Evolutionary conservation across 2,888 invertebrate species (phyloP).

Genomic region (Drosophila nr. perissopoda): DNA sequence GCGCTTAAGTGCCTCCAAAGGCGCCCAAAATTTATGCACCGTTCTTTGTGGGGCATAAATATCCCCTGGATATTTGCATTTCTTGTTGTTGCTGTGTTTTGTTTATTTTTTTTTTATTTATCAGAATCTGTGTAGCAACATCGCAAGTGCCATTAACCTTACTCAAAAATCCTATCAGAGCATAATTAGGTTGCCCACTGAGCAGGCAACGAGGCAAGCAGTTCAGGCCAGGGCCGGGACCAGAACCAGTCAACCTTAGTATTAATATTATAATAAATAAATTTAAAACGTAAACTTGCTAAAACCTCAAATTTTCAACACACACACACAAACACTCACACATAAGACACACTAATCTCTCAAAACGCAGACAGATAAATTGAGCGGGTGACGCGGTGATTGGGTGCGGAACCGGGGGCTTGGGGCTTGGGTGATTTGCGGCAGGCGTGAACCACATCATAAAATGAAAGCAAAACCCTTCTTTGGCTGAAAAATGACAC

Average conservation of each 20-base stretch:
- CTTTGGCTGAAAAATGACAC: conserved; percentile 80
- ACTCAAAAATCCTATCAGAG: conserved; percentile 70
- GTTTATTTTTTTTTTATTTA: conserved; percentile 1
- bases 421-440: conserved; percentile 28
- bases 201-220: conserved; percentile 35
- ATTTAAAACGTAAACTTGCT: conserved; percentile 68
- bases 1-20: conserved; percentile 9
- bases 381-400: conserved; percentile 3
- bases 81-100: background rate
- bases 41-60: conserved; percentile 24
- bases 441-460: conserved; percentile 66
- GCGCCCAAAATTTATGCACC: conserved; percentile 41
- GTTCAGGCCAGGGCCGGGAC: conserved; percentile 1
- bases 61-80: conserved; percentile 17
- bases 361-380: conserved; percentile 24
- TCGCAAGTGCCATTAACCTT: conserved; percentile 58
- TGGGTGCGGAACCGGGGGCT: background rate
- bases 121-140: conserved; percentile 11
- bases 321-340: conserved; percentile 23
- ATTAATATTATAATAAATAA: conserved; percentile 77
- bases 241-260: conserved; percentile 50
- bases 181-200: conserved; percentile 69
- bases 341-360: conserved; percentile 29
- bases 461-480: conserved; percentile 73
- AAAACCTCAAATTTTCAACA: conserved; percentile 53